Conservation (phyloP, 2,113 vertebrate species). For the Neogale vison region DNA sequence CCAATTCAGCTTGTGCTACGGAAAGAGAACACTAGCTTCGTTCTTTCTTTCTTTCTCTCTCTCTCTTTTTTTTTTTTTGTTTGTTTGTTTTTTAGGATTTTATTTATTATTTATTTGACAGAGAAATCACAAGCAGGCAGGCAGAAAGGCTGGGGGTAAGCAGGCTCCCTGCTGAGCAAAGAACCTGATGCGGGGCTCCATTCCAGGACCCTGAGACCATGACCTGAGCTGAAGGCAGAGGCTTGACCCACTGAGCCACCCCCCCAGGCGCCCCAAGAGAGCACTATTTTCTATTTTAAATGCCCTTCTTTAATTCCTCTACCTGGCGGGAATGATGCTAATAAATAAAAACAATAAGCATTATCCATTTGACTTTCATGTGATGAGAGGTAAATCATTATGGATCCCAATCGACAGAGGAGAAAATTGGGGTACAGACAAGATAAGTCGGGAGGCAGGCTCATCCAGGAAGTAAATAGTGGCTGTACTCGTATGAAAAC, state of each 20-base stretch:
- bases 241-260: too few relatives aligned
- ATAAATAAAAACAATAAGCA: background rate
- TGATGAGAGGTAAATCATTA: background rate
- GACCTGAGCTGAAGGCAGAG: too few relatives aligned
- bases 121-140: too few relatives aligned
- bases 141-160: too few relatives aligned
- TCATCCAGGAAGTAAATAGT: constrained; percentile 48
- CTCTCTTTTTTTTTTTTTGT: too few relatives aligned
- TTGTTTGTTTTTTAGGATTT: too few relatives aligned
- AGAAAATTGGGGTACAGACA: constrained; percentile 3
- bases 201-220: too few relatives aligned
- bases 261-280: background rate
- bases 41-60: background rate
- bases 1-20: background rate
- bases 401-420: background rate
- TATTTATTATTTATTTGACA: too few relatives aligned
- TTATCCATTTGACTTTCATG: background rate
- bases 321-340: background rate
- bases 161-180: too few relatives aligned
- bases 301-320: background rate
- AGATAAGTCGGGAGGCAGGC: background rate
- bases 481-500: constrained; percentile 15
- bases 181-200: too few relatives aligned
- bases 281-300: background rate
- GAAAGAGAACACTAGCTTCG: background rate